Evolutionary conservation across 1,140 invertebrate genomes (phyloP).

Genomic region (Drosophila bocki): DNA sequence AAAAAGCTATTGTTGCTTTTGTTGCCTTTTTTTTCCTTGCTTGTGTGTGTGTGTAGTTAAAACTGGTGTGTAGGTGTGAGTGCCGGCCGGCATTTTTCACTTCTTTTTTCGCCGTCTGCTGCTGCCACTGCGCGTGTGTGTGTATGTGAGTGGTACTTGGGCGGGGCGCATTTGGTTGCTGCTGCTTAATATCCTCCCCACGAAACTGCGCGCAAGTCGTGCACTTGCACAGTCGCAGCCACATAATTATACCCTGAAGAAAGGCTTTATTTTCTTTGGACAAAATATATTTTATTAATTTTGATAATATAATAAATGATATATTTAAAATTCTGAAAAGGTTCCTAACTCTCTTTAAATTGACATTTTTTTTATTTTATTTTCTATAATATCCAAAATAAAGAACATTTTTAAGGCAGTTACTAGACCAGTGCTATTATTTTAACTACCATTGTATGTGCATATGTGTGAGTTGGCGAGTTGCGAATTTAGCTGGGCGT

Average conservation of each 20-base stretch:
- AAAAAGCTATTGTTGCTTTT: constrained; percentile 37
- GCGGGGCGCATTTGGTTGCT: constrained; percentile 57
- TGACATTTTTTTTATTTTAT: neutral
- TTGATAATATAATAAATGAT: neutral
- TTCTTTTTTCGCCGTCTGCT: constrained; percentile 32
- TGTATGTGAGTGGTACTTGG: constrained; percentile 46
- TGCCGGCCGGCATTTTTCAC: constrained; percentile 47
- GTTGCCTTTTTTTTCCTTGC: constrained; percentile 11
- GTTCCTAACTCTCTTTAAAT: neutral
- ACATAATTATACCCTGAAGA: neutral
- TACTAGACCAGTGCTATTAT: neutral
- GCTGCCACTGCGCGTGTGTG: constrained; percentile 1
- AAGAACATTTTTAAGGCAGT: too few relatives aligned
- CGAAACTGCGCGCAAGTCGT: constrained; percentile 38
- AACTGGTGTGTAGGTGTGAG: constrained; percentile 4
- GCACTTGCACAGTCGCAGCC: constrained; percentile 17
- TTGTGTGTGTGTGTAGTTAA: constrained; percentile 12
- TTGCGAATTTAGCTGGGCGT: constrained; percentile 38
- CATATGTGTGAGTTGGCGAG: constrained; percentile 9
- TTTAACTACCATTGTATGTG: neutral
- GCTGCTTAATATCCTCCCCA: constrained; percentile 70
- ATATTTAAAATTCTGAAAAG: neutral
- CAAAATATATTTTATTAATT: neutral
- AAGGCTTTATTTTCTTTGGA: neutral
- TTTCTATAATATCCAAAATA: neutral